These are phyloP conservation scores for Dromiciops gliroides DNA, from an alignment of 2,113 vertebrate species.

Conservation along the genomic window DNA sequence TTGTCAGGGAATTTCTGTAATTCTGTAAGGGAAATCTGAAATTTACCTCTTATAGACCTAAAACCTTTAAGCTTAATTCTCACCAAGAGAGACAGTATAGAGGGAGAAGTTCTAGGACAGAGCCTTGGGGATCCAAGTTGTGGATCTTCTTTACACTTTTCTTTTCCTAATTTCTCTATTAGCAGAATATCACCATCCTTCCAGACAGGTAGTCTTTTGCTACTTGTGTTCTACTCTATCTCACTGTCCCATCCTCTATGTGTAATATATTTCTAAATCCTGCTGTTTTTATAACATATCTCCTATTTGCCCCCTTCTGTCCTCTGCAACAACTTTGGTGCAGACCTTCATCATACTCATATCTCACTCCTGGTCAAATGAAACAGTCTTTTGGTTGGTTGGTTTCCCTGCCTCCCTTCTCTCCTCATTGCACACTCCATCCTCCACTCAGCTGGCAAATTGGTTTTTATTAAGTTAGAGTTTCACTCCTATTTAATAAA, in stretches of 20 bases:
- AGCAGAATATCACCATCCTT: neutral
- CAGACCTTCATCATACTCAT: neutral
- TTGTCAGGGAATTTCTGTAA: constrained; percentile 38
- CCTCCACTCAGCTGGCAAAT: neutral
- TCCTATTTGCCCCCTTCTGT: neutral
- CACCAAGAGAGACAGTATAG: neutral
- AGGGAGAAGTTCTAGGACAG: neutral
- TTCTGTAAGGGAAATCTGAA: neutral
- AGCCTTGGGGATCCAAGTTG: neutral
- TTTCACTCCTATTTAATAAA: neutral
- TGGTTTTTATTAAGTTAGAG: neutral
- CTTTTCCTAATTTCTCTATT: neutral
- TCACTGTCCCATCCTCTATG: neutral
- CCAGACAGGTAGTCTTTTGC: neutral
- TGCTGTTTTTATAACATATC: neutral
- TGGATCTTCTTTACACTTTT: neutral
- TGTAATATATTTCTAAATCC: neutral
- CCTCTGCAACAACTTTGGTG: neutral
- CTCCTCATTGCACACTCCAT: neutral
- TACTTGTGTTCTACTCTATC: neutral
- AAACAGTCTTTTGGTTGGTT: neutral
- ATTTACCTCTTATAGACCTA: constrained; percentile 26
- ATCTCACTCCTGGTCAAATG: neutral
- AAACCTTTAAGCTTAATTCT: neutral
- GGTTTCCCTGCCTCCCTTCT: neutral